Percentiles rank a stretch among this genome's conserved stretches.
Evolutionary conservation across 2,888 invertebrate species (phyloP).

Genomic region (Apantesis nais): DNA sequence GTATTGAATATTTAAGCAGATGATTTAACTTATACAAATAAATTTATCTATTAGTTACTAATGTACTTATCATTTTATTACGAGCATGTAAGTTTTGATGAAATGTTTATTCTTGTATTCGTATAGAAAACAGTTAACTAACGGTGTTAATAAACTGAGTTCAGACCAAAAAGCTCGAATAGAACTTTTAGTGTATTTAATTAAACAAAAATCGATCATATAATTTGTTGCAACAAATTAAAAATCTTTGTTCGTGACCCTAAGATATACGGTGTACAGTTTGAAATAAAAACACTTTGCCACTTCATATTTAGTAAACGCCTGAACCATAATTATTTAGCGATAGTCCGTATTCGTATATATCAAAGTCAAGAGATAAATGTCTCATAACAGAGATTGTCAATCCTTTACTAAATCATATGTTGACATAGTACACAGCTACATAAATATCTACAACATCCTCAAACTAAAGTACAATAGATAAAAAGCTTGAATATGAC

Average conservation of each 20-base stretch:
- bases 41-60: background rate
- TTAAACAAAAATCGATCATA: background rate
- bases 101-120: background rate
- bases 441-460: constrained; percentile 8
- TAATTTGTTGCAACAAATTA: no score
- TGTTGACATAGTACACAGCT: constrained; percentile 1
- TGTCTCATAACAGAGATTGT: background rate
- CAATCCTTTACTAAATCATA: background rate
- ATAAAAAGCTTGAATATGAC: constrained; percentile 35
- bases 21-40: background rate
- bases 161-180: background rate
- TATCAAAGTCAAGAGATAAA: background rate
- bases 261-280: no score
- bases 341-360: background rate
- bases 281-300: no score
- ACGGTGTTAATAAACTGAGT: background rate
- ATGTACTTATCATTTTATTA: background rate
- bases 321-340: background rate
- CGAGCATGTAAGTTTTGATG: background rate
- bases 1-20: constrained; percentile 4
- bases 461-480: constrained; percentile 15
- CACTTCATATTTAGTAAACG: no score
- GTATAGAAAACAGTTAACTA: background rate
- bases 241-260: no score
- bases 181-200: background rate